phyloP scores from a whole-genome alignment of 2,113 vertebrate species.

The Hemibagrus wyckioides region DNA sequence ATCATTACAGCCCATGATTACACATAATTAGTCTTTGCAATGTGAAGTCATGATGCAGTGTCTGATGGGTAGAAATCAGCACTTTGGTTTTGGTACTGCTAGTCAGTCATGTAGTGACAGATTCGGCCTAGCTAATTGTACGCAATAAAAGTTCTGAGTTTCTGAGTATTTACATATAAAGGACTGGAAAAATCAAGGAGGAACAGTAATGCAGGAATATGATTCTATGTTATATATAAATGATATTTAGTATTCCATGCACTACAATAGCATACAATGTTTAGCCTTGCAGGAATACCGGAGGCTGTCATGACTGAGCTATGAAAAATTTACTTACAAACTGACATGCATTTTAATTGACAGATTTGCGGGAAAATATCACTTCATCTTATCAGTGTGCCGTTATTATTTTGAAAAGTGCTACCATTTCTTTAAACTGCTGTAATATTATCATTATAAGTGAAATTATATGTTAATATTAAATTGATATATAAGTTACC shows the following conservation, averaged over 20 bases:
- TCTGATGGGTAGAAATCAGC: slow-evolving; percentile 4
- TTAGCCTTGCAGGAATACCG: not conserved
- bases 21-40: not conserved
- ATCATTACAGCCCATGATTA: slow-evolving; percentile 10
- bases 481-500: not conserved
- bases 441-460: not conserved
- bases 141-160: not conserved
- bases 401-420: not conserved
- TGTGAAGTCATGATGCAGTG: not conserved
- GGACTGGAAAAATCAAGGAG: not conserved
- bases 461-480: too few species aligned
- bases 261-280: too few species aligned
- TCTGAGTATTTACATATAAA: not conserved
- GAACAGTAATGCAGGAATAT: not conserved
- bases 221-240: too few species aligned
- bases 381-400: not conserved
- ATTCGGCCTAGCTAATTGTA: not conserved
- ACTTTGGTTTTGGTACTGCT: not conserved
- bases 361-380: not conserved
- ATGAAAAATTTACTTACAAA: not conserved
- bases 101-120: slow-evolving; percentile 1
- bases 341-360: not conserved
- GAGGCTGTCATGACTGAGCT: not conserved
- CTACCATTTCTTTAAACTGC: not conserved
- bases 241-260: too few species aligned